Evolutionary conservation across 2,113 vertebrate species (phyloP).

Genomic region (Oceanites oceanicus): DNA sequence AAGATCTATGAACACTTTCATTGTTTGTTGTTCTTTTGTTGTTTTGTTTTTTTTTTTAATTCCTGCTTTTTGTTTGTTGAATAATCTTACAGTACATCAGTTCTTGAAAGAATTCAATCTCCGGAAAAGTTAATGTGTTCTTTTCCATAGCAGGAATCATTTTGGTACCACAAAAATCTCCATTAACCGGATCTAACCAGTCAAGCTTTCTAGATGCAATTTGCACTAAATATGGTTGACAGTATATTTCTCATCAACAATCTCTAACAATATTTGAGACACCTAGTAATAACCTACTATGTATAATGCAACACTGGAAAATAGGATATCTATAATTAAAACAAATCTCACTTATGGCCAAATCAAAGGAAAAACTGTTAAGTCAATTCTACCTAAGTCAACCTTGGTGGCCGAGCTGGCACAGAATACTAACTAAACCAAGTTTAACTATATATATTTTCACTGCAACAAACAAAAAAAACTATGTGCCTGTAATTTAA

Average conservation of each 20-base stretch:
- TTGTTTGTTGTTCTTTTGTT: background rate
- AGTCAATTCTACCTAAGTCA: conserved; percentile 68
- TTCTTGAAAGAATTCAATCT: conserved; percentile 69
- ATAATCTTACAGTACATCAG: conserved; percentile 61
- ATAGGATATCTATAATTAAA: conserved; percentile 48
- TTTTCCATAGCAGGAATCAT: conserved; percentile 67
- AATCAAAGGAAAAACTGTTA: conserved; percentile 53
- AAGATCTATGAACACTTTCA: conserved; percentile 70
- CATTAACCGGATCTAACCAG: conserved; percentile 65
- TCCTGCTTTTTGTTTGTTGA: conserved; percentile 68
- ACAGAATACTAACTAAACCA: conserved; percentile 65
- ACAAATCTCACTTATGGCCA: conserved; percentile 58
- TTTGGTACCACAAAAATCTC: conserved; percentile 67
- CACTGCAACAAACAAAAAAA: conserved; percentile 68
- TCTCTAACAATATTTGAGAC: conserved; percentile 52
- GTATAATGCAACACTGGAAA: conserved; percentile 69
- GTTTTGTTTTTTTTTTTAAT: conserved; percentile 46
- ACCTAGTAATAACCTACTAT: conserved; percentile 38
- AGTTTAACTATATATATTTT: conserved; percentile 61
- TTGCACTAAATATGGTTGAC: conserved; percentile 76
- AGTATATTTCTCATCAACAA: conserved; percentile 65
- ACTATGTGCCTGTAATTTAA: conserved; percentile 84
- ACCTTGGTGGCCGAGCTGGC: conserved; percentile 60
- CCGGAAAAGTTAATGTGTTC: conserved; percentile 47
- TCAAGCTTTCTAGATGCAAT: conserved; percentile 72